phyloP scores from a whole-genome alignment of 2,888 invertebrate genomes.

The Eupithecia exiguata region DNA sequence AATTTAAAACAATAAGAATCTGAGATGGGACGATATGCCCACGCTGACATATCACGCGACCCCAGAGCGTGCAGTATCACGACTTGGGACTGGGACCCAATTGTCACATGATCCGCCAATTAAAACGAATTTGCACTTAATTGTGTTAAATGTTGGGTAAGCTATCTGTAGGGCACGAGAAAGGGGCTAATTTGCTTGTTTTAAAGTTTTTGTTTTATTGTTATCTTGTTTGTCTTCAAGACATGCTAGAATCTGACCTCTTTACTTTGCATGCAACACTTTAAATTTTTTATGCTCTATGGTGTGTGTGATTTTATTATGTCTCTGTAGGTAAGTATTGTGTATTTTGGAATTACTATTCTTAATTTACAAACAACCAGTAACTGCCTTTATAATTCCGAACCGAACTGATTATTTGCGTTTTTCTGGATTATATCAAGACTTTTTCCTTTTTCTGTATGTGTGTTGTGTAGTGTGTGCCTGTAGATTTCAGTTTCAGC shows the following conservation, averaged over 20 bases:
- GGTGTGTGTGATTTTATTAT: neutral
- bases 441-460: neutral
- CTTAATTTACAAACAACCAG: neutral
- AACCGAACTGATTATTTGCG: neutral
- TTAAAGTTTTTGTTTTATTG: slow-evolving; percentile 7
- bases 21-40: slow-evolving; percentile 60
- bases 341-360: neutral
- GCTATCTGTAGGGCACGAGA: slow-evolving; percentile 35
- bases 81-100: slow-evolving; percentile 41
- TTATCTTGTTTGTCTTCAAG: slow-evolving; percentile 10
- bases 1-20: slow-evolving; percentile 64
- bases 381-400: neutral
- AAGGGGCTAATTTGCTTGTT: slow-evolving; percentile 29
- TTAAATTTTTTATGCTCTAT: neutral
- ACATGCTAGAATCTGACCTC: neutral
- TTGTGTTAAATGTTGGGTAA: slow-evolving; percentile 36
- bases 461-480: neutral
- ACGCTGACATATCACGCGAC: slow-evolving; percentile 74
- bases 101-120: slow-evolving; percentile 44
- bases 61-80: slow-evolving; percentile 52
- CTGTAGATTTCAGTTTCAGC: neutral
- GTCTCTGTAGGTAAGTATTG: neutral
- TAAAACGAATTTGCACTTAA: slow-evolving; percentile 42
- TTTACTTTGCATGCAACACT: neutral
- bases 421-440: neutral